Evolutionary conservation across 2,797 vertebrate genomes (phyloP).

Genomic region (Sebastes trivittatus): DNA sequence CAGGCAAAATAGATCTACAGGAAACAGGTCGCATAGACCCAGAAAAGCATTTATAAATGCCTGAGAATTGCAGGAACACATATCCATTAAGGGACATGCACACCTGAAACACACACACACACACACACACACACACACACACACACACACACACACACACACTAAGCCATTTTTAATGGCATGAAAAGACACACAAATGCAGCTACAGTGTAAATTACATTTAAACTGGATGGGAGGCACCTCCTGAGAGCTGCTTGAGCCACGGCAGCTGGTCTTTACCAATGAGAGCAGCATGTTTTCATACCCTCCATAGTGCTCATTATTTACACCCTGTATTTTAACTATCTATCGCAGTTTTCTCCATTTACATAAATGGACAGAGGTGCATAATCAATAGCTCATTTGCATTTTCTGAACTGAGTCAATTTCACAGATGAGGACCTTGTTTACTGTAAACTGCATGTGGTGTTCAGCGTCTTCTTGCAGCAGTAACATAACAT

Average conservation of each 20-base stretch:
- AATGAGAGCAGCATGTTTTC: neutral
- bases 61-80: neutral
- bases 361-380: neutral
- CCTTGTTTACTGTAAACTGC: neutral
- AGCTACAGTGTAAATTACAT: neutral
- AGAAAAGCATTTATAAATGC: neutral
- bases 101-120: neutral
- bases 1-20: neutral
- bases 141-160: neutral
- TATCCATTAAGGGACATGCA: neutral
- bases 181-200: neutral
- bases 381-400: slow-evolving; percentile 19
- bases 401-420: slow-evolving; percentile 12
- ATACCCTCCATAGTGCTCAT: neutral
- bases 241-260: neutral
- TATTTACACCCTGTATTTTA: neutral
- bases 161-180: neutral
- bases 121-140: neutral
- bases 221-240: neutral
- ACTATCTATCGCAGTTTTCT: neutral
- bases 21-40: neutral
- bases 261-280: neutral
- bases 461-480: neutral
- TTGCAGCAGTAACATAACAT: neutral
- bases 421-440: neutral